A percentile compares a stretch with the other conserved stretches of the same genome.
Evolutionary conservation across 2,888 invertebrate species (phyloP).

Genomic region (Drosophila atroscutellata): DNA sequence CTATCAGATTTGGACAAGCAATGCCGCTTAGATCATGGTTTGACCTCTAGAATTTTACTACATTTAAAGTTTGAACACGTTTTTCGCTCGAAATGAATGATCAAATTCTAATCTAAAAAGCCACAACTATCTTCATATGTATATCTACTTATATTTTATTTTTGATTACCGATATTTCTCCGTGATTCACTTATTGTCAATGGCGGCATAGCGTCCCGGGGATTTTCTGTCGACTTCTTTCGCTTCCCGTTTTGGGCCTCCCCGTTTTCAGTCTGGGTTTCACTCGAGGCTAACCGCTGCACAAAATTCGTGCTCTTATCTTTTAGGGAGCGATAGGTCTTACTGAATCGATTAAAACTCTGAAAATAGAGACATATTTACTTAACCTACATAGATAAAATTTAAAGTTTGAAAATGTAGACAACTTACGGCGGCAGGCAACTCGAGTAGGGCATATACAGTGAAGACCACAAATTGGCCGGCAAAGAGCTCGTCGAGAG

Average conservation of each 20-base stretch:
- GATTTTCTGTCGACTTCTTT: conserved; percentile 64
- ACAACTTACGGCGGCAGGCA: conserved; percentile 82
- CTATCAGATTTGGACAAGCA: neutral
- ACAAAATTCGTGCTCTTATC: conserved; percentile 83
- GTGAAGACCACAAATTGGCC: conserved; percentile 85
- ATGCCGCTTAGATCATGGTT: neutral
- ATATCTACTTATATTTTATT: rapidly evolving
- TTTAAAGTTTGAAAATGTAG: conserved; percentile 3
- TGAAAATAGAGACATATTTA: conserved; percentile 48
- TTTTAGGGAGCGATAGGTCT: conserved; percentile 83
- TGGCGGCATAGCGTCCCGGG: conserved; percentile 74
- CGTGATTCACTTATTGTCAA: conserved; percentile 84
- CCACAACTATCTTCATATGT: neutral
- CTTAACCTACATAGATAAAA: conserved; percentile 38
- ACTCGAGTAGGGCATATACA: conserved; percentile 84
- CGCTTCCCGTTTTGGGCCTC: conserved; percentile 37
- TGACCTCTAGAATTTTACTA: neutral
- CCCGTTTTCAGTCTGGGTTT: conserved; percentile 44
- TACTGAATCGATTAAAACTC: conserved; percentile 84
- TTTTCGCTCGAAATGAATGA: neutral
- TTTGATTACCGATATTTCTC: conserved; percentile 82
- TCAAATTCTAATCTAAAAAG: neutral
- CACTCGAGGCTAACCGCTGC: conserved; percentile 75
- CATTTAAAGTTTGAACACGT: neutral
- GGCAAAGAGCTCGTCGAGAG: conserved; percentile 83